Evolutionary conservation across 2,888 invertebrate species (phyloP).

Genomic region (Latrodectus elegans): DNA sequence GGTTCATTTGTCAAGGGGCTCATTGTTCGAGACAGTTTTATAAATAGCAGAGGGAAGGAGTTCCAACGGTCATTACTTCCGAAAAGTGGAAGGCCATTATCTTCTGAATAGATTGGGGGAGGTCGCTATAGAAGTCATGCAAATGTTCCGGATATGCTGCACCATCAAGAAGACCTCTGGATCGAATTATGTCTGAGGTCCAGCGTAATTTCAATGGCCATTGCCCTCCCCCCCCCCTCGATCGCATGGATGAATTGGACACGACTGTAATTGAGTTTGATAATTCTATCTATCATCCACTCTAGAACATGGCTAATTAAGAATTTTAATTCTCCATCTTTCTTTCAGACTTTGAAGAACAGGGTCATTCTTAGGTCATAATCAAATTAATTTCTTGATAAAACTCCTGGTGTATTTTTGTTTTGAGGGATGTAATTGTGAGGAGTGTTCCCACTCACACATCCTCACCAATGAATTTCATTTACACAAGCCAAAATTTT

Average conservation of each 20-base stretch:
- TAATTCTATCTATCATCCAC: neutral
- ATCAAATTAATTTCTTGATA: too few species aligned
- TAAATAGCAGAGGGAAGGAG: constrained; percentile 40
- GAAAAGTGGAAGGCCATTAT: constrained; percentile 39
- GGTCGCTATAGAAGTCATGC: constrained; percentile 33
- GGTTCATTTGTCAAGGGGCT: constrained; percentile 53
- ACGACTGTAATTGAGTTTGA: neutral
- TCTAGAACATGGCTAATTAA: neutral
- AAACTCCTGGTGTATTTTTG: too few species aligned
- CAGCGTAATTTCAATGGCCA: constrained; percentile 3
- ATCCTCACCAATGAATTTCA: too few species aligned
- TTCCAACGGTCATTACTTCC: constrained; percentile 44
- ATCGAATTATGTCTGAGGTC: constrained; percentile 30
- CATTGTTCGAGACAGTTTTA: constrained; percentile 57
- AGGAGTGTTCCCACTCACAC: too few species aligned
- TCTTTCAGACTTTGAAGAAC: too few species aligned
- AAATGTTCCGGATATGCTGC: constrained; percentile 23
- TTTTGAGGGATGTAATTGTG: too few species aligned
- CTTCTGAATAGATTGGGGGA: constrained; percentile 26
- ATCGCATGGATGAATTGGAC: neutral
- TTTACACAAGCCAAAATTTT: too few species aligned
- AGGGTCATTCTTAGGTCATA: too few species aligned
- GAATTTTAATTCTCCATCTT: too few species aligned
- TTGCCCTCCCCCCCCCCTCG: neutral
- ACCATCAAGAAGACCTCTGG: constrained; percentile 8